Percentiles rank a stretch among this genome's conserved stretches.
Evolutionary conservation across 37 sponge, comb jelly and placozoan genomes (phyloP).

Genomic region (Ianthella basta): DNA sequence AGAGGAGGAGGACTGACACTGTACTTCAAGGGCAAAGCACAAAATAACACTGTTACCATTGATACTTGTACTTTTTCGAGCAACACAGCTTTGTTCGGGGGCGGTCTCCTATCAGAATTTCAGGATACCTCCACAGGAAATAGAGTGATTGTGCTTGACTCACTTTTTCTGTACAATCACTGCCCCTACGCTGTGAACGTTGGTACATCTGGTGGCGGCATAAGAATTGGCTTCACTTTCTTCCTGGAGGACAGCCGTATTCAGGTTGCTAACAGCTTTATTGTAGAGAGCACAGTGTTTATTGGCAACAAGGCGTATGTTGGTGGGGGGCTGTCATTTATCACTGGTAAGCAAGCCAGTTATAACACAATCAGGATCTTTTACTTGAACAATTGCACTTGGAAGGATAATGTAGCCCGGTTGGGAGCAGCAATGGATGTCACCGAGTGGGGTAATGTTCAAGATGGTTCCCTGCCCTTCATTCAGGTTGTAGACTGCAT

Average conservation of each 20-base stretch:
- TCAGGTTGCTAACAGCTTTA: neutral
- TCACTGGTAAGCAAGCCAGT: neutral
- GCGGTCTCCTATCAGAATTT: slow-evolving; percentile 37
- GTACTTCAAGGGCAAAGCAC: slow-evolving; percentile 35
- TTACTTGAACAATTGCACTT: neutral
- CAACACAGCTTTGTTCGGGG: slow-evolving; percentile 37
- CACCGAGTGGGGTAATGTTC: neutral
- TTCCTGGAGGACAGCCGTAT: too few relatives aligned
- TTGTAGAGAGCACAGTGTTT: neutral
- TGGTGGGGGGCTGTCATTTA: neutral
- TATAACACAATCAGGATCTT: neutral
- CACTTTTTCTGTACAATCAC: slow-evolving; percentile 19
- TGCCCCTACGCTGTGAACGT: slow-evolving; percentile 27
- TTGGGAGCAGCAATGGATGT: slow-evolving; percentile 24
- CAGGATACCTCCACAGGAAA: slow-evolving; percentile 39
- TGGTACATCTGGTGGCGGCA: slow-evolving; percentile 6
- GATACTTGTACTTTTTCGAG: slow-evolving; percentile 12
- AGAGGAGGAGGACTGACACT: slow-evolving; percentile 64
- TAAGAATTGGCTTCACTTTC: slow-evolving; percentile 14
- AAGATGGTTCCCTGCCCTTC: neutral
- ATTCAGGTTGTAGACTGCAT: neutral
- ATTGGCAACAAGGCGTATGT: neutral
- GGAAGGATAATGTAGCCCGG: slow-evolving; percentile 19
- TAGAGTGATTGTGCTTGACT: neutral
- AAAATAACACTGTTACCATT: slow-evolving; percentile 23